Evolutionary conservation across 2,888 invertebrate genomes (phyloP).

Genomic region (Vannuccia rotundouncinata): DNA sequence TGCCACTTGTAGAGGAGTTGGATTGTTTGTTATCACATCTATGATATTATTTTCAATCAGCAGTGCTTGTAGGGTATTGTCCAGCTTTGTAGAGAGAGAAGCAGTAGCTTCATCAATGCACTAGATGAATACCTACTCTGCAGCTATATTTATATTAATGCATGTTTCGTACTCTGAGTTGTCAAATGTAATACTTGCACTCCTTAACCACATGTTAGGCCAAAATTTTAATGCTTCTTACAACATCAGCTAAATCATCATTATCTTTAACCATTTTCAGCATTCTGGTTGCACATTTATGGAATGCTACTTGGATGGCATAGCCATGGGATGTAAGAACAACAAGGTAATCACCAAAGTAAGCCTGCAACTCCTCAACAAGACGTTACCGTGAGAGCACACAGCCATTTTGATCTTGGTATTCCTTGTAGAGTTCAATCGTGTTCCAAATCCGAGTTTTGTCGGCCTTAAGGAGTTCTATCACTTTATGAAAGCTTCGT

Average conservation of each 20-base stretch:
- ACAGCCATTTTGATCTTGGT: not conserved
- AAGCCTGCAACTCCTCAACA: not conserved
- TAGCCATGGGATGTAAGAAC: not conserved
- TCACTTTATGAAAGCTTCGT: not conserved
- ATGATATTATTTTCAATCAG: conserved; percentile 33
- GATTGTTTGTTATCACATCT: conserved; percentile 13
- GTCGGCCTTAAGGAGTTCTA: not conserved
- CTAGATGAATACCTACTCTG: not conserved
- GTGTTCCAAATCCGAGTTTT: not conserved
- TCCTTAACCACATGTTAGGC: not conserved
- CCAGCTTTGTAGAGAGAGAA: not conserved
- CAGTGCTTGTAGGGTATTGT: not conserved
- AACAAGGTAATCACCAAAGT: not conserved
- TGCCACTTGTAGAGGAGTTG: conserved; percentile 31
- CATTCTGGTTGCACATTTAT: conserved; percentile 14
- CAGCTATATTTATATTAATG: not conserved
- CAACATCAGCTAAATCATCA: conserved; percentile 23
- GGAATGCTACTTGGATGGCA: not conserved
- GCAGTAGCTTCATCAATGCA: not conserved
- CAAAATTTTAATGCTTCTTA: not conserved
- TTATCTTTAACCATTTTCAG: conserved; percentile 36
- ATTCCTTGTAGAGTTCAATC: not conserved
- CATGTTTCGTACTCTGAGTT: not conserved
- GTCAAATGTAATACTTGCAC: not conserved
- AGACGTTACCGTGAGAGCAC: not conserved